Evolutionary conservation across 2,113 vertebrate species (phyloP).

Genomic region (Megaleporinus macrocephalus): DNA sequence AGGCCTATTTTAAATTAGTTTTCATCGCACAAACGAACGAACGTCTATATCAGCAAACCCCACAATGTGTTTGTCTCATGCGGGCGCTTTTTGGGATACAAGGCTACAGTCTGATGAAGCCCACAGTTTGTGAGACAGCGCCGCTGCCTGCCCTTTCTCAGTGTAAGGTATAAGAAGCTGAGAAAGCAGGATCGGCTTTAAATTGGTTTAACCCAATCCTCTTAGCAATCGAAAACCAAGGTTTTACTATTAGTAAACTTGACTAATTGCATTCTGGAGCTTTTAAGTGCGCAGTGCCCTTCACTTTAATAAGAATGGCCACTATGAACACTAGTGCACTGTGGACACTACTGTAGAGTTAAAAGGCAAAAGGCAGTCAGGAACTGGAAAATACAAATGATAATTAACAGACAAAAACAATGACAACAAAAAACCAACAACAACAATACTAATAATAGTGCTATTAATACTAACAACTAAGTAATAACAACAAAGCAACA

Average conservation of each 20-base stretch:
- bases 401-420: too few species aligned
- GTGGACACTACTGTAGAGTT: not conserved
- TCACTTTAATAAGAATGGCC: not conserved
- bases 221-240: conserved; percentile 68
- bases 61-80: not conserved
- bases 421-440: too few species aligned
- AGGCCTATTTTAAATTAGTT: not conserved
- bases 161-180: conserved; percentile 54
- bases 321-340: too few species aligned
- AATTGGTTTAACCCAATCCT: conserved; percentile 77
- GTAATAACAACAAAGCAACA: too few species aligned
- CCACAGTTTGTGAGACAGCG: not conserved
- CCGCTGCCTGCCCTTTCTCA: conserved; percentile 10
- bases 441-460: too few species aligned
- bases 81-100: not conserved
- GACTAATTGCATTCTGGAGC: conserved; percentile 59
- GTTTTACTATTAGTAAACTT: conserved; percentile 65
- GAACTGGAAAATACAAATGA: too few species aligned
- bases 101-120: not conserved
- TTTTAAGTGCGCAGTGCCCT: conserved; percentile 38
- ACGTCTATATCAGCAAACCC: not conserved
- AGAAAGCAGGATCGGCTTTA: conserved; percentile 66
- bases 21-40: not conserved
- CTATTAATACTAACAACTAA: too few species aligned
- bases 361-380: not conserved